These are phyloP conservation scores for Halcyon senegalensis DNA, from an alignment of 2,113 vertebrate genomes.

Conservation along the genomic window DNA sequence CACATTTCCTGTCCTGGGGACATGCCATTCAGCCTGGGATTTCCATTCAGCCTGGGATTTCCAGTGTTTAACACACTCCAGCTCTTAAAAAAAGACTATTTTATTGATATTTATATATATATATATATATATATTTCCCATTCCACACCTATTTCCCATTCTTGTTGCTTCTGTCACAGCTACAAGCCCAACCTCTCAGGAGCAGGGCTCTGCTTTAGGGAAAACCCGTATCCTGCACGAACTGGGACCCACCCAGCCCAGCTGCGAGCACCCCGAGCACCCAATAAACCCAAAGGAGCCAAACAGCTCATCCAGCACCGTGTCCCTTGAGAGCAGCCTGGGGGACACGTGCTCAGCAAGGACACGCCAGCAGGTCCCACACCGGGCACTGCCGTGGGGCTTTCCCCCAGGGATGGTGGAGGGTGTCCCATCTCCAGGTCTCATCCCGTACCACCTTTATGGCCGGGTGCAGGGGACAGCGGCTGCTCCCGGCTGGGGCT, in stretches of 20 bases:
- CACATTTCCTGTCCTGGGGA: neutral
- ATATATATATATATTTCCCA: neutral
- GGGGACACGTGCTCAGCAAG: fast-evolving
- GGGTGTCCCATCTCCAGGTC: neutral
- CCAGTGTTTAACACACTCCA: neutral
- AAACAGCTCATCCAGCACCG: fast-evolving
- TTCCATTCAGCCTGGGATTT: neutral
- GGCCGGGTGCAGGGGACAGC: neutral
- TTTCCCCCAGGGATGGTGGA: neutral
- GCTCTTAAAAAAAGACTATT: neutral
- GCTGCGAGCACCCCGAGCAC: neutral
- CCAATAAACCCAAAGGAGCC: neutral
- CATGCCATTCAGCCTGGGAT: neutral
- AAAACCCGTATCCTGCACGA: fast-evolving
- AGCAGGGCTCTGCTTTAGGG: neutral
- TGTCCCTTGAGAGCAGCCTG: fast-evolving
- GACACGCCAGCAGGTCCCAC: fast-evolving
- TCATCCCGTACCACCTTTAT: fast-evolving
- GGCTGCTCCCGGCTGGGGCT: fast-evolving
- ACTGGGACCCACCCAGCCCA: neutral
- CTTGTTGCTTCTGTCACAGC: neutral
- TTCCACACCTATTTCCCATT: neutral
- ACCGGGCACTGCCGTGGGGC: fast-evolving
- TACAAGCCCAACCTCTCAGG: neutral
- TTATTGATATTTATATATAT: neutral